Percentiles rank a stretch among this genome's conserved stretches.
These are phyloP conservation scores for Danaus plexippus DNA, from an alignment of 1,140 invertebrate species.

Conservation along the genomic window DNA sequence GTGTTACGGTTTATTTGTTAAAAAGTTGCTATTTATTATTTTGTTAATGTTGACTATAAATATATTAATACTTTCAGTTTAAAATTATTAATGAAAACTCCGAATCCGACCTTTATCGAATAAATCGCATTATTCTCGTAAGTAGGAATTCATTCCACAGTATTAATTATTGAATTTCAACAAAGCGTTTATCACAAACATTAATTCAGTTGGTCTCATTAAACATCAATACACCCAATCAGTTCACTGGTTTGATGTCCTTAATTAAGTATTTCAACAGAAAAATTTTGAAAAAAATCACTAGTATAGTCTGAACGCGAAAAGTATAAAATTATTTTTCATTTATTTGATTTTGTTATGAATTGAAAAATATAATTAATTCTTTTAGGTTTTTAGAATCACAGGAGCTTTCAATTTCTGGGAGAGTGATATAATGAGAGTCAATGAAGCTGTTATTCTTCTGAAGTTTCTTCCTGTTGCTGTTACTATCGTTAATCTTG, in stretches of 20 bases:
- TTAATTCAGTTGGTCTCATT: too few relatives aligned
- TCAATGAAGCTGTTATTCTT: slow-evolving; percentile 43
- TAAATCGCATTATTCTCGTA: slow-evolving; percentile 52
- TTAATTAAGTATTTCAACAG: too few relatives aligned
- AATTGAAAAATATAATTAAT: background rate
- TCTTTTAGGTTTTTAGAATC: slow-evolving; percentile 47
- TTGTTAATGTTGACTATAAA: background rate
- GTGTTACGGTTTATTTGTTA: slow-evolving; percentile 11
- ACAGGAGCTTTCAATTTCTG: slow-evolving; percentile 49
- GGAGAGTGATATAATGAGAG: slow-evolving; percentile 55
- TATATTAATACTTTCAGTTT: slow-evolving; percentile 34
- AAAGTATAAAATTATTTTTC: background rate
- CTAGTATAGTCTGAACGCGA: too few relatives aligned
- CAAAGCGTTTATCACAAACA: too few relatives aligned
- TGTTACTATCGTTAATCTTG: slow-evolving; percentile 45
- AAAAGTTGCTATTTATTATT: background rate
- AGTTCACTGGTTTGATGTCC: too few relatives aligned
- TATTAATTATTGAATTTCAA: too few relatives aligned
- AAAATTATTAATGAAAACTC: slow-evolving; percentile 45
- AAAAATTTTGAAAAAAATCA: too few relatives aligned
- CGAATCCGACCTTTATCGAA: slow-evolving; percentile 44
- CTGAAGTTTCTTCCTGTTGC: slow-evolving; percentile 54
- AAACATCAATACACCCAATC: too few relatives aligned
- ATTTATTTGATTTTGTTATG: background rate
- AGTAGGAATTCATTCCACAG: slow-evolving; percentile 7